These are phyloP conservation scores for Drosophila atripex DNA, from an alignment of 2,888 invertebrate genomes.

Conservation along the genomic window DNA sequence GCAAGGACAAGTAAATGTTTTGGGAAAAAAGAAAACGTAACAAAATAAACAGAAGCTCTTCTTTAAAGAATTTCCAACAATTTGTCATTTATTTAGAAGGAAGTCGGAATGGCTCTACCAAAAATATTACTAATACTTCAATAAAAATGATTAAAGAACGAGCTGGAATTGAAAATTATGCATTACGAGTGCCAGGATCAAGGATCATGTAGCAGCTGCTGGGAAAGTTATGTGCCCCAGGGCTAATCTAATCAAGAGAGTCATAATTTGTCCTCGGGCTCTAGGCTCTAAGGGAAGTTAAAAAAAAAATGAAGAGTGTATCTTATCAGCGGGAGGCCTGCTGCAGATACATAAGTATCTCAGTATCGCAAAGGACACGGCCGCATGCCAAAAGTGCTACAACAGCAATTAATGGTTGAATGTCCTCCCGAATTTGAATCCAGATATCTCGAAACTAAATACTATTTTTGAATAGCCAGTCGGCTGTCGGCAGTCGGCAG, in stretches of 20 bases:
- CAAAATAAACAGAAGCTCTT: conserved; percentile 2
- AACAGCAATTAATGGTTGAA: conserved; percentile 68
- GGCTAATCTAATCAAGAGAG: conserved; percentile 71
- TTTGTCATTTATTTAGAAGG: background rate
- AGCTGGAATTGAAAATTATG: background rate
- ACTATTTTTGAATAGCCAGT: conserved; percentile 3
- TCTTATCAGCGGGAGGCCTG: conserved; percentile 61
- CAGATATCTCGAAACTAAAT: background rate
- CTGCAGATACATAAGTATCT: conserved; percentile 10
- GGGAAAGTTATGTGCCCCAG: conserved; percentile 4
- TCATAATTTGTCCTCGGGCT: conserved; percentile 70
- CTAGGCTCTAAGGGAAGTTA: conserved; percentile 36
- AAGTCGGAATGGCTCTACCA: background rate
- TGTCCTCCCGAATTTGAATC: conserved; percentile 37
- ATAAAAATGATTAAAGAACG: too few species aligned
- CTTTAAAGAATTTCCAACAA: background rate
- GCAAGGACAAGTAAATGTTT: background rate
- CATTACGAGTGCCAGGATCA: conserved; percentile 40
- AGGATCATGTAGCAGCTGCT: conserved; percentile 26
- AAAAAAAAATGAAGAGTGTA: conserved; percentile 38
- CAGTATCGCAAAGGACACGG: conserved; percentile 1
- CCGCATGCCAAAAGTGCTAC: conserved; percentile 69
- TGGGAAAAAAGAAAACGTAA: conserved; percentile 7
- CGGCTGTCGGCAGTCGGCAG: background rate
- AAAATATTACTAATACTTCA: background rate